These are phyloP conservation scores for Xestia c-nigrum DNA, from an alignment of 2,888 invertebrate genomes.

Conservation along the genomic window DNA sequence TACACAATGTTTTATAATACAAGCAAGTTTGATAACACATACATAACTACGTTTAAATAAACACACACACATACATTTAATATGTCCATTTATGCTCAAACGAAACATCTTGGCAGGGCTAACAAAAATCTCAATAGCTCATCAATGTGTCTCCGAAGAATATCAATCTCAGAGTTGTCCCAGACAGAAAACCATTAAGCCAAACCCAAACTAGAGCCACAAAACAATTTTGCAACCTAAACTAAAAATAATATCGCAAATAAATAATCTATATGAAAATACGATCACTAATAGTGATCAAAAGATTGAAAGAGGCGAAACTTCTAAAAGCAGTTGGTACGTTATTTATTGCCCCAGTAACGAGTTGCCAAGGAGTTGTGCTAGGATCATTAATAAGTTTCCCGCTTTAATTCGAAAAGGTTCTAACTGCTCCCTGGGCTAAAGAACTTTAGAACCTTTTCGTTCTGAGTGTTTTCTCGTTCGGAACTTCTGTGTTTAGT, in stretches of 20 bases:
- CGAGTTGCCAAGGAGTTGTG: constrained; percentile 82
- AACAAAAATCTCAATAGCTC: not conserved
- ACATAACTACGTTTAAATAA: no score
- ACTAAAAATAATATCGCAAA: constrained; percentile 10
- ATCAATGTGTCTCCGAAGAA: not conserved
- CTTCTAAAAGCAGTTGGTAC: constrained; percentile 74
- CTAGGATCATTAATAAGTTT: constrained; percentile 84
- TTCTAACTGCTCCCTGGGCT: constrained; percentile 68
- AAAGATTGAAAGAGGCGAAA: constrained; percentile 76
- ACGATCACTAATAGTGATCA: constrained; percentile 70
- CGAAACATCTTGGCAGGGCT: not conserved
- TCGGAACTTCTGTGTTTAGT: constrained; percentile 53
- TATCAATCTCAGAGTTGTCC: not conserved
- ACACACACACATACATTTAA: no score
- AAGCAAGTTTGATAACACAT: not conserved
- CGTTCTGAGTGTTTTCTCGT: constrained; percentile 56
- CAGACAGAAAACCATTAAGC: constrained; percentile 27
- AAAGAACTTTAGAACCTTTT: constrained; percentile 69
- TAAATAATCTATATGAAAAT: constrained; percentile 63
- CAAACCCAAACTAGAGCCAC: not conserved
- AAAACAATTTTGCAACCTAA: not conserved
- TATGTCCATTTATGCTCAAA: not conserved
- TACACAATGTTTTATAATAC: not conserved
- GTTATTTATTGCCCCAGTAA: constrained; percentile 84
- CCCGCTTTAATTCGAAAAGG: constrained; percentile 70